Evolutionary conservation across 2,797 vertebrate genomes (phyloP), one percentile per base, ranked within the genome.

Genomic region (Sebastes kiyomatsui): DNA sequence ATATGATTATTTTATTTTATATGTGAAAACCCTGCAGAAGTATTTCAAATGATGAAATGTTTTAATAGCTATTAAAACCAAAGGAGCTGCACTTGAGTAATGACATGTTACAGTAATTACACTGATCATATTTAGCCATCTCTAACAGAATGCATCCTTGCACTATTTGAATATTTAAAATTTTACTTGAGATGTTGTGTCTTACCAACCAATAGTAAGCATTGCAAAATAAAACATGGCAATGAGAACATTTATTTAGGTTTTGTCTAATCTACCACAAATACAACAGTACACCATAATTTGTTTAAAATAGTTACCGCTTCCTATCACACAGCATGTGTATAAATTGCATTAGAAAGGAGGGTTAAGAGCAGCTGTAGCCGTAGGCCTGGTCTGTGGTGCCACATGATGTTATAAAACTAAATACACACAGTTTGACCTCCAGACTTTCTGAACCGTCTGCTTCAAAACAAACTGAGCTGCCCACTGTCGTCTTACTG

Each of bases 401-500:
- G 20, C 49, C 46, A 54, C 14, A 22, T 77, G 54, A 75, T 67
- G 27, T 67, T 60, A 49, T 69, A 68, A 79, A 78, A 52, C 38
- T 46, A 58, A 16, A 78, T 32, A 72, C 60, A 56, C 61, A 69
- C 77, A 32, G 49, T 73, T 30, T 82, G 69, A 86, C 88, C 75
- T 83, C 70, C 74, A 60, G 78, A 62, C 70, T 58, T 58, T 70
- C 54, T 20, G 22, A 75, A 28, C 20, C 49, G 32, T 66, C 67
- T 72, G 69, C 65, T 67, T 66, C 23, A 14, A 65, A 69, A 75
- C 61, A 67, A 67, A 56, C 58, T 7, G 35, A 42, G 38, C 59
- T 32, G 28, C n/a, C 62, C 49, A 9, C 67, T n/a, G 46, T 58
- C n/a, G n/a, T 68, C 61, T 52, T 3, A 49, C 38, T 1, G 22